Conservation (phyloP, 2,113 vertebrate species). For the Muscicapa adusta region DNA sequence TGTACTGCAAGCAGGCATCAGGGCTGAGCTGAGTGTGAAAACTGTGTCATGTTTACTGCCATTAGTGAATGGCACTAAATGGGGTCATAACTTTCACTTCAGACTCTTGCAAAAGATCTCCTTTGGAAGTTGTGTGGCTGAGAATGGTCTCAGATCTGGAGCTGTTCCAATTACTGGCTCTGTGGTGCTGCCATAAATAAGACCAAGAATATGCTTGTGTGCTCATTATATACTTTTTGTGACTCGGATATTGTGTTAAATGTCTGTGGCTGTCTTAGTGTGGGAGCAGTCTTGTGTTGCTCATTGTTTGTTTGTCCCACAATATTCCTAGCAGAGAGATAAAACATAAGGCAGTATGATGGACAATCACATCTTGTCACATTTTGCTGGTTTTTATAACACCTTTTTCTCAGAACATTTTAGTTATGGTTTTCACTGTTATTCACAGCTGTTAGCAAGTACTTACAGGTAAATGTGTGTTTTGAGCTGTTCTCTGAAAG, state of each 20-base stretch:
- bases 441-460: slow-evolving; percentile 1
- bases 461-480: neutral
- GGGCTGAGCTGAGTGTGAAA: neutral
- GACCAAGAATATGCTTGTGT: neutral
- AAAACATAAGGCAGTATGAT: neutral
- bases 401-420: neutral
- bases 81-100: slow-evolving; percentile 8
- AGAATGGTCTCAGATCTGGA: neutral
- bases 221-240: neutral
- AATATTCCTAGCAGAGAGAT: neutral
- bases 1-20: neutral
- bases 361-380: neutral
- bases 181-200: neutral
- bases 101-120: neutral
- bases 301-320: neutral
- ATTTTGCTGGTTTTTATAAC: neutral
- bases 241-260: neutral
- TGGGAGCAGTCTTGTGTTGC: neutral
- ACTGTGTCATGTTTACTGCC: neutral
- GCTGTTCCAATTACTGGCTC: neutral
- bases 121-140: neutral
- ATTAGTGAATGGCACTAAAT: neutral
- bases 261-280: neutral
- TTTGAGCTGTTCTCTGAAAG: neutral
- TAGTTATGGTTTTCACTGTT: neutral